Evolutionary conservation across 1,140 invertebrate species (phyloP), one percentile per base, ranked within the genome.

Genomic region (Orchesella cincta): DNA sequence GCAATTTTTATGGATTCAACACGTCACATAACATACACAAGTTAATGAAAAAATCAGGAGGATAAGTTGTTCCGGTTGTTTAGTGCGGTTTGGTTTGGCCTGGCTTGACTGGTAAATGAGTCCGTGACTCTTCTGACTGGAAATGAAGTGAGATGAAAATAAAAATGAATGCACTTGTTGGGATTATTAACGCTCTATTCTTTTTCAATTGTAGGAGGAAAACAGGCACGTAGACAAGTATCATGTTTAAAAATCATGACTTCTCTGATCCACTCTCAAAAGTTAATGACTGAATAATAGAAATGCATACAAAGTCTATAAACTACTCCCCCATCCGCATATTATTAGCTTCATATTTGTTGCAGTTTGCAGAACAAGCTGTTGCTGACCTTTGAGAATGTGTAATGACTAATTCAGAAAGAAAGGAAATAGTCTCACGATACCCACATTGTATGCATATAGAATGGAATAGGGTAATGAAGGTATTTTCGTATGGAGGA

Each of bases 31-130:
- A n/a, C 39, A 18, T 46, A 46, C 39, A 46, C 18, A 5, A 46
- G 52, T 57, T 57, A 57, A 57, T 57, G 52, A 57, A 57, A 57
- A 14, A 14, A n/a, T 57, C 3, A 57, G 52, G 52, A 57, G 52
- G 52, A 57, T n/a, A 57, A 57, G 12, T 57, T 57, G 52, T 57
- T 57, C 52, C 23, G 5, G n/a, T n/a, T n/a, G n/a, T n/a, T n/a
- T n/a, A n/a, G n/a, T n/a, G n/a, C n/a, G n/a, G n/a, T n/a, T n/a
- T n/a, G n/a, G n/a, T n/a, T n/a, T n/a, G n/a, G n/a, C 52, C 8
- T 3, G 8, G 52, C 52, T 14, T 57, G 52, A 14, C 52, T 57
- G 8, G 52, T 57, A n/a, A 57, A 57, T 57, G 52, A 57, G 23
- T 18, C 52, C 52, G 52, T 57, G 52, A 57, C 52, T 57, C 23